phyloP scores from a whole-genome alignment of 2,888 invertebrate species.

The Phlogophora meticulosa region DNA sequence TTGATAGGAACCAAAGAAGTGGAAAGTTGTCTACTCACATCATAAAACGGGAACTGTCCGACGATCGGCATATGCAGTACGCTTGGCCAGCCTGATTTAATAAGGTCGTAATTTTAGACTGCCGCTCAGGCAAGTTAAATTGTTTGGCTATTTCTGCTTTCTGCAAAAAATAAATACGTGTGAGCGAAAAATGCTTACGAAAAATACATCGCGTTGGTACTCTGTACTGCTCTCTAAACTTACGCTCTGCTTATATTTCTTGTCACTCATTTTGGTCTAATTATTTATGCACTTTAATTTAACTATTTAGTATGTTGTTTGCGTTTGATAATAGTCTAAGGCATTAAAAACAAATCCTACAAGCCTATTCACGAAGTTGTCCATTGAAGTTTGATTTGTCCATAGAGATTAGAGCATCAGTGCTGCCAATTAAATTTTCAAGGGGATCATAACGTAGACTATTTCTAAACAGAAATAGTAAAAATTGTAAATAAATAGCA shows the following conservation, averaged over 20 bases:
- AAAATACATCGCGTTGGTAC: neutral
- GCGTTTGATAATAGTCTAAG: neutral
- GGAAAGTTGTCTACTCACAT: conserved; percentile 92
- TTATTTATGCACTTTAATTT: neutral
- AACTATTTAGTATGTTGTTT: neutral
- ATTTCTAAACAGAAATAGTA: too few species aligned
- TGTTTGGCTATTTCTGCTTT: conserved; percentile 97
- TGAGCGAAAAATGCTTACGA: conserved; percentile 17
- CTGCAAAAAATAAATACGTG: conserved; percentile 83
- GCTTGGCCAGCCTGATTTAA: conserved; percentile 97
- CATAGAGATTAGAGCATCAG: too few species aligned
- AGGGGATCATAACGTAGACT: too few species aligned
- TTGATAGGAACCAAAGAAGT: neutral
- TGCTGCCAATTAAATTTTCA: too few species aligned
- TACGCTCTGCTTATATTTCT: conserved; percentile 86
- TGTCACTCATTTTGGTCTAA: conserved; percentile 80
- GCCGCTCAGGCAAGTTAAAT: conserved; percentile 96
- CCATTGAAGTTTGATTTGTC: neutral
- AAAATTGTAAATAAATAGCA: too few species aligned
- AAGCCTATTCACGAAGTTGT: neutral
- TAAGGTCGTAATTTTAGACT: conserved; percentile 97
- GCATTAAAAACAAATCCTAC: conserved; percentile 25
- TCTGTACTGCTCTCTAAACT: conserved; percentile 60
- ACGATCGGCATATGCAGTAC: conserved; percentile 98
- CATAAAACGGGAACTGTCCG: conserved; percentile 98